These are phyloP conservation scores for Zaprionus lachaisei DNA, from an alignment of 1,140 invertebrate genomes.

Conservation along the genomic window DNA sequence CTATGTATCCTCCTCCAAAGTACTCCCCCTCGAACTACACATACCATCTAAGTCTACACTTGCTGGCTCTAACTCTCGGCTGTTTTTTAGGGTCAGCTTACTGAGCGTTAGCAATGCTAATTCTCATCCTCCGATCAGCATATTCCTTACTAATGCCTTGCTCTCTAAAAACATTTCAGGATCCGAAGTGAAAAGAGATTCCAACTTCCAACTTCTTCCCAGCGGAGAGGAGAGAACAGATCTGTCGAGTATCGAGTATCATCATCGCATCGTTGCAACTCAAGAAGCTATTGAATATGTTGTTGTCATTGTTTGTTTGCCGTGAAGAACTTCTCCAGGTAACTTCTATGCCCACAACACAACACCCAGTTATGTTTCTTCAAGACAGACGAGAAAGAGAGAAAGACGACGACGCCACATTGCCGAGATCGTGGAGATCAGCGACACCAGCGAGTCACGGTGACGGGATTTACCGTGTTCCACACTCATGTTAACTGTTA, in stretches of 20 bases:
- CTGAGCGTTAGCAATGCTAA: not conserved
- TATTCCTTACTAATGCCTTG: conserved; percentile 18
- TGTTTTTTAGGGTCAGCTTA: conserved; percentile 21
- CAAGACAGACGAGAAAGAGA: conserved; percentile 59
- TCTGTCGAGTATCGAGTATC: not conserved
- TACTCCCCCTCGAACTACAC: conserved; percentile 1
- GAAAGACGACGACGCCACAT: conserved; percentile 7
- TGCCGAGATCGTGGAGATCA: conserved; percentile 14
- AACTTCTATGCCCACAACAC: conserved; percentile 74
- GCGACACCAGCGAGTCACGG: conserved; percentile 25
- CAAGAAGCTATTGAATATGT: conserved; percentile 1
- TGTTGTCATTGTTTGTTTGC: not conserved
- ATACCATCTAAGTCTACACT: not conserved
- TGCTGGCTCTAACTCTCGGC: conserved; percentile 7
- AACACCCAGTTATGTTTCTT: conserved; percentile 75
- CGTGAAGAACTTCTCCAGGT: conserved; percentile 62
- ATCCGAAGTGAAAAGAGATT: not conserved
- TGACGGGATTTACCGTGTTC: conserved; percentile 32
- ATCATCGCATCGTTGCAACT: not conserved
- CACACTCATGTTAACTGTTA: conserved; percentile 56
- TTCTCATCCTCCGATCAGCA: not conserved
- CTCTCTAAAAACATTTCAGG: conserved; percentile 41
- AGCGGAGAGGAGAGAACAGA: not conserved
- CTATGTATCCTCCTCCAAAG: not conserved
- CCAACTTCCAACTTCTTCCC: not conserved